Conservation (phyloP, 2,113 vertebrate genomes). For the Thunnus thynnus region DNA sequence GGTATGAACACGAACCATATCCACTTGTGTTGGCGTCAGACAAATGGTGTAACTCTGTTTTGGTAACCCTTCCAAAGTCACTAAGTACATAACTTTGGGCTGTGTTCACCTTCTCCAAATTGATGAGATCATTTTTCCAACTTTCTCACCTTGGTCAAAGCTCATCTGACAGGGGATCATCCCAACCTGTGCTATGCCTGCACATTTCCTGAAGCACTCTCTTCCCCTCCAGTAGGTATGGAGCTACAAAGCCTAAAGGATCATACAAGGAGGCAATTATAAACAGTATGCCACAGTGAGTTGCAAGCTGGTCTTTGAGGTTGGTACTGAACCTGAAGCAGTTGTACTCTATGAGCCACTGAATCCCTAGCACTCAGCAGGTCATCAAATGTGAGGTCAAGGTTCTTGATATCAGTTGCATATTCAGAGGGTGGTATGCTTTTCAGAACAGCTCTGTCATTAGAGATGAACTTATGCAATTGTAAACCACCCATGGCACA, state of each 20-base stretch:
- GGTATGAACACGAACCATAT: constrained; percentile 18
- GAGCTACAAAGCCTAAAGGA: neutral
- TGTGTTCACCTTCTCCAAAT: constrained; percentile 13
- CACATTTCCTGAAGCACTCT: neutral
- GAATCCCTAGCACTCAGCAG: neutral
- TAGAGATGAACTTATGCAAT: constrained; percentile 20
- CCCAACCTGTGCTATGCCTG: neutral
- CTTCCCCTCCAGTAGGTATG: neutral
- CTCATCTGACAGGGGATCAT: neutral
- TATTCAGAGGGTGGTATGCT: neutral
- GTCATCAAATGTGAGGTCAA: neutral
- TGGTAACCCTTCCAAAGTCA: neutral
- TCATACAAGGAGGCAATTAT: constrained; percentile 1
- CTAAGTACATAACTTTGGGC: neutral
- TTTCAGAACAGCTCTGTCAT: neutral
- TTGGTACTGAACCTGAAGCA: neutral
- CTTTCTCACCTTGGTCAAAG: constrained; percentile 4
- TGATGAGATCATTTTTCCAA: neutral
- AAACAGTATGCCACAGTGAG: neutral
- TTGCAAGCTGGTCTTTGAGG: constrained; percentile 4
- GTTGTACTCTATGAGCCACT: constrained; percentile 1
- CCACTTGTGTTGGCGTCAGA: constrained; percentile 23
- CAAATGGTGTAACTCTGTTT: constrained; percentile 12
- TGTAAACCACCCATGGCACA: neutral
- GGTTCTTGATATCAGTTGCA: neutral